These are phyloP conservation scores for Sebastes nivosus DNA, from an alignment of 2,797 vertebrate species.

Conservation along the genomic window DNA sequence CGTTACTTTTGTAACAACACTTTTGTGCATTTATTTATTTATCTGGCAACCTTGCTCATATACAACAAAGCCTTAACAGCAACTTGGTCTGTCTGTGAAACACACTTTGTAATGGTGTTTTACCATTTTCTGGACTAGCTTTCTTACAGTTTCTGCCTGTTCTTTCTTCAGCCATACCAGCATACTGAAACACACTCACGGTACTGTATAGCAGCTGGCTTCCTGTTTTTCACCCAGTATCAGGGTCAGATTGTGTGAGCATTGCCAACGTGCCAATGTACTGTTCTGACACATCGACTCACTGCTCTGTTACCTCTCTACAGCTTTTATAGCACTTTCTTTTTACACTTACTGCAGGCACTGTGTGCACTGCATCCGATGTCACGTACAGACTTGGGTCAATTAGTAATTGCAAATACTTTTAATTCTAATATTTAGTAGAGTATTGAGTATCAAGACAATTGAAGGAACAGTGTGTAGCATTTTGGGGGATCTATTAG, in stretches of 20 bases:
- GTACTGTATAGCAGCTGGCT: slow-evolving; percentile 37
- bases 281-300: slow-evolving; percentile 21
- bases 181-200: slow-evolving; percentile 26
- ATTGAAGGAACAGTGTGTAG: no score
- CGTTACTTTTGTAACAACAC: slow-evolving; percentile 19
- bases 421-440: background rate
- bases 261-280: slow-evolving; percentile 36
- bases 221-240: slow-evolving; percentile 26
- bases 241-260: slow-evolving; percentile 20
- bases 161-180: slow-evolving; percentile 46
- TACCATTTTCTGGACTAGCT: slow-evolving; percentile 26
- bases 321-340: slow-evolving; percentile 15
- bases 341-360: slow-evolving; percentile 22
- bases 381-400: slow-evolving; percentile 26
- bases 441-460: background rate
- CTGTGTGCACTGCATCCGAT: slow-evolving; percentile 21
- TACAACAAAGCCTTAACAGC: slow-evolving; percentile 68
- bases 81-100: slow-evolving; percentile 37
- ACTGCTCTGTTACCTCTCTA: slow-evolving; percentile 34
- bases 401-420: slow-evolving; percentile 34
- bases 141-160: slow-evolving; percentile 42
- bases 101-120: slow-evolving; percentile 6
- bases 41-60: slow-evolving; percentile 32
- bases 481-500: no score
- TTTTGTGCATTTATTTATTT: slow-evolving; percentile 36